Evolutionary conservation across 1,140 invertebrate species (phyloP).

Genomic region (Lethrus apterus): DNA sequence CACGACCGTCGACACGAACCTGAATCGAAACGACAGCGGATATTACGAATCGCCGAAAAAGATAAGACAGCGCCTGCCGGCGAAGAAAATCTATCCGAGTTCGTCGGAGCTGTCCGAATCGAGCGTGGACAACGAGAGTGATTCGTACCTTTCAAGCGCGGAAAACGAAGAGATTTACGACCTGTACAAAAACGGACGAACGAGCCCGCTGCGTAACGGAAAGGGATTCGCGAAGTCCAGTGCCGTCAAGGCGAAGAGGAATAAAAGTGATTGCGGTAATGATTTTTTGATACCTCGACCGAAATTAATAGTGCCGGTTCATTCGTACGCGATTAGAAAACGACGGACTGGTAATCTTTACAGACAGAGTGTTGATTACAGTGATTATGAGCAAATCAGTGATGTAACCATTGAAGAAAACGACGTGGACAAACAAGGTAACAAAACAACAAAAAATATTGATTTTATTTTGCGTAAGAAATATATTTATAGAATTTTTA

Average conservation of each 20-base stretch:
- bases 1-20: background rate
- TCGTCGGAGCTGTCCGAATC: constrained; percentile 18
- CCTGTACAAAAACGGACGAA: constrained; percentile 35
- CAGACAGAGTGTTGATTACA: constrained; percentile 6
- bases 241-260: background rate
- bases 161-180: constrained; percentile 39
- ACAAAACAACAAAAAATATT: too few species aligned
- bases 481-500: too few species aligned
- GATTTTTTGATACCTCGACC: constrained; percentile 76
- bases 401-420: too few species aligned
- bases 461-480: too few species aligned
- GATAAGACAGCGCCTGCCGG: constrained; percentile 34
- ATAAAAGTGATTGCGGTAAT: constrained; percentile 40
- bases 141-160: background rate
- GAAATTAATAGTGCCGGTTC: constrained; percentile 76
- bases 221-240: background rate
- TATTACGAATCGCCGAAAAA: constrained; percentile 33
- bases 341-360: constrained; percentile 65
- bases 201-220: constrained; percentile 1
- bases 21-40: constrained; percentile 33
- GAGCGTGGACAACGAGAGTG: background rate
- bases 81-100: constrained; percentile 31
- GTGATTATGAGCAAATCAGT: constrained; percentile 11
- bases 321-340: constrained; percentile 71
- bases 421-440: too few species aligned